Evolutionary conservation across 1,140 invertebrate species (phyloP), one percentile per base, ranked within the genome.

Genomic region (Trachymyrmex cornetzi): DNA sequence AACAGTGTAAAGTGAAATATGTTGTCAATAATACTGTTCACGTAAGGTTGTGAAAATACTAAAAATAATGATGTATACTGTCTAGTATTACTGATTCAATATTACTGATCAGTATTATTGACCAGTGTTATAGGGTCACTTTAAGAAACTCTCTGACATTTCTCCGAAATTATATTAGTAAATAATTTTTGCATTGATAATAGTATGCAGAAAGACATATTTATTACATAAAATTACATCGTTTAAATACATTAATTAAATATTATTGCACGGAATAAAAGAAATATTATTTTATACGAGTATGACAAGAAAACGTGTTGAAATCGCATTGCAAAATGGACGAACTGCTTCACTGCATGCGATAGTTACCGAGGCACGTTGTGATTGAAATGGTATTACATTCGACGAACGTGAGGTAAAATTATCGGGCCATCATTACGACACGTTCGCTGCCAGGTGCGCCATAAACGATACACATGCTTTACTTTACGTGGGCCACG

Each of bases 381-480:
- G 63, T 71, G 72, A 74, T 38, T 30, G 59, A 59, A 48, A 7
- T 55, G 19, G 2, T 69, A n/a, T 30, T 63, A 48, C 57, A 34
- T 71, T 67, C 22, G 19, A 27, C 22, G 53, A 71, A 57, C 38
- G 27, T 59, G 69, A 63, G 69, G 27, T 74, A 75, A 82, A 82
- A 82, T 74, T 74, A 84, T 75, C 80, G 48, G 55, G 24, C 55
- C 55, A 59, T 77, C 22, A 89, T 82, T 89, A 89, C 22, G 50
- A 82, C 77, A 72, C 88, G 85, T 89, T 44, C 27, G 55, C 57
- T 77, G 84, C 55, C 77, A 87, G 88, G 80, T 79, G 77, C 61
- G 24, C 22, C 53, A 38, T 90, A 75, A 90, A 87, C 66, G 89
- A 87, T 89, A 74, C 59, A 22, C 53, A 48, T 16, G 14, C 38